phyloP scores from a whole-genome alignment of 2,113 vertebrate genomes.

The Gorsachius goisagi region DNA sequence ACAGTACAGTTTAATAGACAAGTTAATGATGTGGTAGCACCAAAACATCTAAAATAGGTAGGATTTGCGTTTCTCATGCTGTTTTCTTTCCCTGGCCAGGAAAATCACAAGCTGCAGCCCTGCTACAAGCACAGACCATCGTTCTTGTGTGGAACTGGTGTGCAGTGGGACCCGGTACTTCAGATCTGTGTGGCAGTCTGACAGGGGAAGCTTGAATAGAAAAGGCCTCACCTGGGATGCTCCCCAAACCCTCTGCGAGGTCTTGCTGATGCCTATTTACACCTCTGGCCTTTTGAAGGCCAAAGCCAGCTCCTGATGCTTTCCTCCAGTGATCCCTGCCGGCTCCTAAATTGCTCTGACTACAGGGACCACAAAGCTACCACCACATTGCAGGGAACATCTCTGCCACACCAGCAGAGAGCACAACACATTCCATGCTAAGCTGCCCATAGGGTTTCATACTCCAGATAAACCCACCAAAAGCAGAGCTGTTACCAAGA shows the following conservation, averaged over 20 bases:
- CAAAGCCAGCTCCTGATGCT: constrained; percentile 1
- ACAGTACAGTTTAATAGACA: neutral
- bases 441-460: neutral
- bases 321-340: neutral
- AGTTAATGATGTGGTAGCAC: neutral
- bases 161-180: neutral
- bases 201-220: neutral
- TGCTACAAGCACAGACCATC: neutral
- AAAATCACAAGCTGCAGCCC: neutral
- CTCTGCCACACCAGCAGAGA: neutral
- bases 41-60: neutral
- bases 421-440: neutral
- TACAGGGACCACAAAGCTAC: neutral
- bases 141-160: neutral
- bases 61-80: neutral
- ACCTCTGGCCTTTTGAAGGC: neutral
- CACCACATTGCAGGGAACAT: neutral
- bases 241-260: neutral
- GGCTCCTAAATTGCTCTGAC: neutral
- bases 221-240: neutral
- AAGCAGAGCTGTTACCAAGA: neutral
- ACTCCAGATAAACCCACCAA: neutral
- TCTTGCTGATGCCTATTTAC: neutral
- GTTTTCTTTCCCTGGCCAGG: neutral
- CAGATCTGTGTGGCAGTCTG: neutral